Base-by-base conservation (phyloP, 2,888 invertebrate species). In the Auanema freiburgensis region DNA sequence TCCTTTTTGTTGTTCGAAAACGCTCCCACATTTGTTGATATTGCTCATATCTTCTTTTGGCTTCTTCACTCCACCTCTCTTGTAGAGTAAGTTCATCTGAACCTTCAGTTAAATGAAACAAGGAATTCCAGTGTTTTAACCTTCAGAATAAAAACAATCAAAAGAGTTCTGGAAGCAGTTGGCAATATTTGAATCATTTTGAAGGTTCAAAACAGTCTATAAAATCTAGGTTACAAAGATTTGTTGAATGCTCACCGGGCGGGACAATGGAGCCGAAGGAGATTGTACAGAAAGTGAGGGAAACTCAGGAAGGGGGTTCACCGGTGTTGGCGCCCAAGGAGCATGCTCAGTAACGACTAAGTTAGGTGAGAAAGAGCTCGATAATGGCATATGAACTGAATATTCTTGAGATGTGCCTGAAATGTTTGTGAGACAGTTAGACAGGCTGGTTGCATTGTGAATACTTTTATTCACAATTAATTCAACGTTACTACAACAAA, bases 51-150 rank as follows among this genome's bases (percentile, higher is more conserved):
- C 71, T 61, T 51, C 67, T 56, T 52, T 63, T 43, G 12, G 73
- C 73, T 21, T 73, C 73, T 53, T 67, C 70, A 55, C 69, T 69
- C 69, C 69, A 73, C 44, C 67, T 33, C 33, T 33, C 33, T 33
- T 33, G 33, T 33, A 33, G 33, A 33, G 33, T 33, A 33, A 33
- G 33, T 33, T 33, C 8, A 33, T 33, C 33, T 33, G 33, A 33
- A 33, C n/a, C n/a, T n/a, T n/a, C n/a, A 33, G 8, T 33, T 33
- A 33, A 33, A 5, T 33, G 8, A 23, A 52, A 23, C 11, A 52
- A 52, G 12, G 8, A 46, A 8, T 46, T 46, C 8, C 46, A 46
- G 46, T 43, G n/a, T 33, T 33, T 33, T 33, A 5, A 33, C 33
- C 33, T 33, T 33, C 33, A 8, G 8, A 33, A 33, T 5, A 33